Conservation (phyloP, 2,888 invertebrate genomes). For the Marasmarcha lunaedactyla region DNA sequence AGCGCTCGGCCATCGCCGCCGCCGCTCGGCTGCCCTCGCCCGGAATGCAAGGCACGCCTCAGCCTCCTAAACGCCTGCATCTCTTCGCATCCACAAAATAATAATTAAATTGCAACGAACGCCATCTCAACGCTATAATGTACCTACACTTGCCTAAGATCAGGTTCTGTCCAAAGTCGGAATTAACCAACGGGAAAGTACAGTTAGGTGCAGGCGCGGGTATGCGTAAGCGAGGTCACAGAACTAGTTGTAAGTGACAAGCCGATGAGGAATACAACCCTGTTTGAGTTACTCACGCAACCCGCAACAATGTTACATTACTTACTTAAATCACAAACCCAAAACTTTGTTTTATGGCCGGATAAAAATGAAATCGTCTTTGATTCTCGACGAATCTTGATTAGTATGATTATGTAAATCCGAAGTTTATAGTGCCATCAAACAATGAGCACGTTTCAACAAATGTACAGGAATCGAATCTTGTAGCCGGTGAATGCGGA, state of each 20-base stretch:
- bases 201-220: constrained; percentile 70
- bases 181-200: constrained; percentile 70
- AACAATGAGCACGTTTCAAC: not conserved
- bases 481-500: constrained; percentile 57
- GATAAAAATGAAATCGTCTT: too few relatives aligned
- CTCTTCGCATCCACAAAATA: constrained; percentile 53
- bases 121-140: constrained; percentile 53
- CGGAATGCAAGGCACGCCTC: constrained; percentile 60
- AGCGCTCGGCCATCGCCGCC: constrained; percentile 38
- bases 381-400: too few relatives aligned
- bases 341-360: too few relatives aligned
- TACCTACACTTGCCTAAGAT: constrained; percentile 56
- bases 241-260: constrained; percentile 70
- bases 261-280: constrained; percentile 50
- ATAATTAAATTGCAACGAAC: constrained; percentile 68
- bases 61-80: constrained; percentile 43
- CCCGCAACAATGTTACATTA: constrained; percentile 5
- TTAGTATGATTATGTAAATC: not conserved
- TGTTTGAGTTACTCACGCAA: constrained; percentile 31
- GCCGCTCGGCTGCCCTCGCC: constrained; percentile 37
- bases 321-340: constrained; percentile 13
- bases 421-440: constrained; percentile 2
- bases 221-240: constrained; percentile 71
- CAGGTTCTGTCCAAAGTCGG: constrained; percentile 66
- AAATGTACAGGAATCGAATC: not conserved